Evolutionary conservation across 2,113 vertebrate species (phyloP), one percentile per base, ranked within the genome.

Genomic region (Xenopus laevis): DNA sequence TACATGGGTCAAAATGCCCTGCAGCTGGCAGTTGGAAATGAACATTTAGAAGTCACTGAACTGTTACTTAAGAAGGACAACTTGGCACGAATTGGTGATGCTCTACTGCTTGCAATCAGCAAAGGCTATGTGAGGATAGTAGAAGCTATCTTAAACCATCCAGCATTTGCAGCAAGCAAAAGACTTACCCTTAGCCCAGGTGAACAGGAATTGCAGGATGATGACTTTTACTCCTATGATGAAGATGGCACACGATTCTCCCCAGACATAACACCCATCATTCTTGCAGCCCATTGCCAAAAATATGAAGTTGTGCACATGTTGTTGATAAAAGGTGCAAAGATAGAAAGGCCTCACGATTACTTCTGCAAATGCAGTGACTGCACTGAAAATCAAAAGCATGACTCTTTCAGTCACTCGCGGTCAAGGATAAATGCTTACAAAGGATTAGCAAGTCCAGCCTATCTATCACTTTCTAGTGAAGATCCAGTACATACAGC

Each of bases 71-170:
- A 92, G 83, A 93, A 89, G 65, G 92, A 94, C 75, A 93, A 94
- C 86, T 88, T 95, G 92, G 91, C 93, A 62, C 91, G 93, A 55
- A 91, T 95, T 1, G 94, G 94, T 66, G 94, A 95, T 69, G 93
- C 93, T 55, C 88, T 95, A 84, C 88, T 95, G 84, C 89, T 95
- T 0, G 94, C 94, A 74, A 95, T 95, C 83, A 94, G 92, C 80
- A 95, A 95, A 83, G 94, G 94, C 68, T 95, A 95, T 71, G 89
- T 95, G 78, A 91, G 94, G 83, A 95, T 95, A 79, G 94, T 95
- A 77, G 94, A 95, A 84, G 93, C 91, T 65, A 91, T 95, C 82
- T 87, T 95, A 78, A 87, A 87, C 80, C 93, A 95, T 83, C 91
- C 94, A 0, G 93, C 91, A 58, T 94, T 94, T 83, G 89, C 85